phyloP scores from a whole-genome alignment of 2,797 vertebrate species.

The Chromis chromis region DNA sequence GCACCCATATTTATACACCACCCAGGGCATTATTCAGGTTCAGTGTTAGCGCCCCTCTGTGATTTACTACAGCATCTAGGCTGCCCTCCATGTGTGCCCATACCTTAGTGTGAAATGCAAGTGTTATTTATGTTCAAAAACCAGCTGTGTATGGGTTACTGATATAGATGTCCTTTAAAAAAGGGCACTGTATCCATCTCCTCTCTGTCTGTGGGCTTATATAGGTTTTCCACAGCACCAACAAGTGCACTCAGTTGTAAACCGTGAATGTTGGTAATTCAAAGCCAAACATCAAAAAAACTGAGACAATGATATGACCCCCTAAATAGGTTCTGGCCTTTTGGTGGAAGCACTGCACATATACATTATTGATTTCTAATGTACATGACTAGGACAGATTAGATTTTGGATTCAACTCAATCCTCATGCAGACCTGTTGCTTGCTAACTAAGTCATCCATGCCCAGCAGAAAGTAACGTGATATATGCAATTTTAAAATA shows the following conservation, averaged over 20 bases:
- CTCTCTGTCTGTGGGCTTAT: constrained; percentile 2
- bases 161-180: constrained; percentile 25
- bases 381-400: constrained; percentile 45
- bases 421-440: constrained; percentile 28
- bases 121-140: constrained; percentile 36
- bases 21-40: constrained; percentile 50
- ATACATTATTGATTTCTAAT: constrained; percentile 39
- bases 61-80: constrained; percentile 45
- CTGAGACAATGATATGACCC: constrained; percentile 28
- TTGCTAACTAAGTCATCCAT: constrained; percentile 27
- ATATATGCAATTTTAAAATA: constrained; percentile 11
- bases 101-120: constrained; percentile 16
- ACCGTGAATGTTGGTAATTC: constrained; percentile 29
- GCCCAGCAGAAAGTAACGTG: constrained; percentile 14
- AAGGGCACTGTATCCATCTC: constrained; percentile 10
- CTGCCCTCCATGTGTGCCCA: constrained; percentile 16
- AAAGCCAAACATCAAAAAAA: constrained; percentile 45
- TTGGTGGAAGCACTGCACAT: constrained; percentile 36
- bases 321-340: constrained; percentile 42
- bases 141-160: constrained; percentile 34
- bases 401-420: constrained; percentile 45
- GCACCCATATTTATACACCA: constrained; percentile 66
- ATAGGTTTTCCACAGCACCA: constrained; percentile 8
- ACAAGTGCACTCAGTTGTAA: constrained; percentile 4
- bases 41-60: constrained; percentile 46